Base-by-base conservation (phyloP, 2,797 vertebrate species). In the Taeniopygia guttata region DNA sequence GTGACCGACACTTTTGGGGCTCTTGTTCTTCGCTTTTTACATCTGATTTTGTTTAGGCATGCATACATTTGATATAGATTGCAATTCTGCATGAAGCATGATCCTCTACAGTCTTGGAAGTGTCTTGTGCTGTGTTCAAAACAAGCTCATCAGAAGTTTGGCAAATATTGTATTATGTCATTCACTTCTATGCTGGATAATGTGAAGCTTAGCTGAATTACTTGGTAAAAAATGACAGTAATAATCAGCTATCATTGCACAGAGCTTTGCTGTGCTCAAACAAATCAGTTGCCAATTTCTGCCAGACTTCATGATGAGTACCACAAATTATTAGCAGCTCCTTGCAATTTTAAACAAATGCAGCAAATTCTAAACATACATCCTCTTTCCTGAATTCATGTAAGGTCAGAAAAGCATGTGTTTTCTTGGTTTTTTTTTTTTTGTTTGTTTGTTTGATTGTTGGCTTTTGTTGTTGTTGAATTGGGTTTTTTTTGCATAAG, bases 121-220 rank as follows among this genome's bases (percentile, higher is more conserved):
- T 19, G 21, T 68, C 42, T 54, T 84, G 75, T 62, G 18, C 15
- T 78, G 16, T 58, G 36, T 42, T 84, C 5, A 8, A 90, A 90
- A 88, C 46, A 89, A 86, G 40, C 51, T 84, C 2, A 1, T 87
- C 3, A 7, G 63, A 93, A 30, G 10, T 51, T 62, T 90, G 70
- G 67, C 58, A 87, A 92, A 55, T 87, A 55, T 11, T 56, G 17
- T 72, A 38, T 87, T 84, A 75, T 75, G 26, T 68, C 74, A 92
- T 79, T 96, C 52, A 43, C 34, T 94, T 21, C 63, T 42, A 30
- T 54, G 43, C 88, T 63, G 62, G 67, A 30, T 76, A 89, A 89
- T 63, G 59, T 55, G 63, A 92, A 92, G 34, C 63, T 90, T 90
- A 90, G 80, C 70, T 90, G 86, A 93, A 93, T 89, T 81, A 58